A percentile compares a stretch with the other conserved stretches of the same genome.
Evolutionary conservation across 2,888 invertebrate genomes (phyloP).

Genomic region (Homarus gammarus): DNA sequence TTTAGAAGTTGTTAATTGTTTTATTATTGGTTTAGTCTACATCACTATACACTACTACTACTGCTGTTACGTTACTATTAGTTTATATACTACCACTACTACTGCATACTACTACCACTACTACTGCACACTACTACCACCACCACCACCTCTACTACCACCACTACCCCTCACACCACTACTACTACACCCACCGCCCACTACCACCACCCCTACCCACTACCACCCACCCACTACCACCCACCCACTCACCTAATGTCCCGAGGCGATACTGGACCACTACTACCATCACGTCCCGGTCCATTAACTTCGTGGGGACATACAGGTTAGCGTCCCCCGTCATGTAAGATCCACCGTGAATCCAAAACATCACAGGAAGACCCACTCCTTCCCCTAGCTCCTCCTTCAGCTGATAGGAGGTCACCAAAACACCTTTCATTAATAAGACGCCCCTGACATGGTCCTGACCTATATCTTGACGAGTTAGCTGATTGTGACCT

Average conservation of each 20-base stretch:
- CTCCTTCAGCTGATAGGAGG: conserved; percentile 36
- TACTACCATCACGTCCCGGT: conserved; percentile 81
- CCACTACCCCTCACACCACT: no score
- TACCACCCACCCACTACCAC: background rate
- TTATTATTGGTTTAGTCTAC: no score
- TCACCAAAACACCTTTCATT: no score
- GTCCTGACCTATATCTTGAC: no score
- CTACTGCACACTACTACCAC: background rate
- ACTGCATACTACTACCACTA: no score
- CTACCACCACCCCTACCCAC: background rate
- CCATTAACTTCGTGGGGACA: conserved; percentile 81
- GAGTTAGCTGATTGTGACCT: no score
- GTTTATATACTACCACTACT: no score
- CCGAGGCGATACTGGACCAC: conserved; percentile 82
- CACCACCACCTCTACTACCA: background rate
- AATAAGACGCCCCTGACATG: no score
- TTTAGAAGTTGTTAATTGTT: no score
- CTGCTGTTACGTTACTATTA: no score
- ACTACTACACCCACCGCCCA: no score
- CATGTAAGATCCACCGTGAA: conserved; percentile 82
- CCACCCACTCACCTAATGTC: conserved; percentile 79
- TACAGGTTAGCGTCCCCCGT: conserved; percentile 80
- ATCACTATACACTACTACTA: no score
- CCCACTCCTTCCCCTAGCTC: background rate
- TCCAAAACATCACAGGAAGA: conserved; percentile 81